Base-by-base conservation (phyloP, 2,797 vertebrate species). In the Chelmon rostratus region DNA sequence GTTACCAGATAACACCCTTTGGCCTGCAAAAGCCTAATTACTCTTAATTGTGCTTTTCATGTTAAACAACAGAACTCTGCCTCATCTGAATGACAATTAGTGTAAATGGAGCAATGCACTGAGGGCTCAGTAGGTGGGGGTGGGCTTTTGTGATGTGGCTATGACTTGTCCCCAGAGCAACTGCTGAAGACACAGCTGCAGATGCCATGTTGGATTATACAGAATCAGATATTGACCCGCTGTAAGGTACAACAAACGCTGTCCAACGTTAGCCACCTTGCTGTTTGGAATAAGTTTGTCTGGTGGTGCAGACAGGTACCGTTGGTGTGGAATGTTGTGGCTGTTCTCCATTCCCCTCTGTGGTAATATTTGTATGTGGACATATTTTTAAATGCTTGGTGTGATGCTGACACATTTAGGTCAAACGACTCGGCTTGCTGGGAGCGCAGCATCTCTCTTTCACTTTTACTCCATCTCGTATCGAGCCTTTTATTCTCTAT, bases 61-160 rank as follows among this genome's bases (percentile, higher is more conserved):
- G 89, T 92, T 68, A 78, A 88, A 93, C 90, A 93, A 87, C 87
- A 85, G 75, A 62, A 28, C 50, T 76, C 76, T 42, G 67, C 52
- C 83, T 90, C 78, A 93, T 94, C 91, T 91, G 83, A 94, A 94
- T 94, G 81, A 94, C 87, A 95, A 94, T 92, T 46, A 63, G 83
- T 92, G 91, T 89, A 93, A 94, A 93, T 92, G 87, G 85, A 82
- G 87, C 88, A 25, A 64, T 71, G 78, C 84, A 59, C 8, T 1
- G 66, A 53, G 59, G n/a, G 50, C 57, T 61, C 23, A 9, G 79
- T 5, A 3, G 64, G 66, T 2, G 78, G 71, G 68, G 69, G 79
- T 63, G 70, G 63, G 68, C 18, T 67, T 88, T 84, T 76, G 54
- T 80, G 78, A 50, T 56, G 46, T 38, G 68, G 21, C 56, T 67